Base-by-base conservation (phyloP, 1,140 invertebrate species). In the Bathynomus jamesi region DNA sequence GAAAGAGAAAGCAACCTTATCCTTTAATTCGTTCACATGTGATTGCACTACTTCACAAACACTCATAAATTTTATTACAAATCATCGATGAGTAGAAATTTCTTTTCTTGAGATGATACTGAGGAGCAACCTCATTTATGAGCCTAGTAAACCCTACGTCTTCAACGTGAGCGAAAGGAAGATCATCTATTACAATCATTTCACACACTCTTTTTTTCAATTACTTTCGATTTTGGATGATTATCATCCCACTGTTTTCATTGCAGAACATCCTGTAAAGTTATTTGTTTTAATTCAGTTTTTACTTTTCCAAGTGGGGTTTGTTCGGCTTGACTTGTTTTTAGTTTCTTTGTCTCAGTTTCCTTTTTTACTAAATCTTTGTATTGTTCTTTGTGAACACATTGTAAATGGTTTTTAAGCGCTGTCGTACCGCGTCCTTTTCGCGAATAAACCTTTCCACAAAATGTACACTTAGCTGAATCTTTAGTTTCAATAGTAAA, bases 321-420 rank as follows among this genome's bases (percentile, higher is more conserved):
- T 29, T 66, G 13, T n/a, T 17, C 65, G 8, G 28, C 10, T 11
- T 69, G n/a, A n/a, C n/a, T 28, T 71, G 53, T 28, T 64, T 13
- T 21, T 27, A n/a, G 0, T 4, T 60, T 29, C 11, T n/a, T 64
- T 66, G 21, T 24, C 30, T 53, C 46, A 24, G 61, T 31, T 30
- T 71, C 64, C 29, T 53, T 28, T 68, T 65, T 25, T 29, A 67
- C n/a, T 61, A 71, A 2, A 25, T 71, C 46, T 63, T 24, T 29
- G 66, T 71, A 71, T 24, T 67, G 28, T 67, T 67, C 70, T 67
- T 71, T 71, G 25, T 71, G 64, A 24, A n/a, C 27, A 25, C 63
- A 67, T 25, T 66, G 46, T 31, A 71, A 71, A 53, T 67, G 70
- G 46, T 71, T 67, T 60, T 60, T 67, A 1, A 71, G 25, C 28